A percentile compares a stretch with the other conserved stretches of the same genome.
Conservation (phyloP, 2,113 vertebrate genomes). For the Empidonax alnorum region DNA sequence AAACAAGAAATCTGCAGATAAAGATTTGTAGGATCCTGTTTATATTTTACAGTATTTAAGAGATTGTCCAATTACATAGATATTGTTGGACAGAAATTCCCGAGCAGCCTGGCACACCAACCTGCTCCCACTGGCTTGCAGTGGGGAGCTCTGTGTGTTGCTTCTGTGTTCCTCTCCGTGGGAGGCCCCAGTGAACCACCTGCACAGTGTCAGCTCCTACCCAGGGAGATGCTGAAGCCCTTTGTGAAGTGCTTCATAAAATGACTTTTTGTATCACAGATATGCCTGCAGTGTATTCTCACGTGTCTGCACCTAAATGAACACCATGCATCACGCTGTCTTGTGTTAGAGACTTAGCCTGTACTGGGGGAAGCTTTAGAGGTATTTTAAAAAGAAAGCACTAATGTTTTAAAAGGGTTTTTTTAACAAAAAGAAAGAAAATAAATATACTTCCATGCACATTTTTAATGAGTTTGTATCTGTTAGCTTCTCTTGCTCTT, state of each 20-base stretch:
- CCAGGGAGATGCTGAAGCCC: neutral
- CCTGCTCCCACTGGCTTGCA: neutral
- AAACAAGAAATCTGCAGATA: neutral
- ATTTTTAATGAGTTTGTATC: neutral
- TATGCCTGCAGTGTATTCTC: neutral
- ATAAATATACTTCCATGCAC: neutral
- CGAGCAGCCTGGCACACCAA: neutral
- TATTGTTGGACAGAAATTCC: neutral
- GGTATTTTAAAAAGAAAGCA: neutral
- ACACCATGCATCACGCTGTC: rapidly evolving
- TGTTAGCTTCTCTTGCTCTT: neutral
- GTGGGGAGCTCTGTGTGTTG: neutral
- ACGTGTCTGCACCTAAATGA: neutral
- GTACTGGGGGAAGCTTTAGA: neutral
- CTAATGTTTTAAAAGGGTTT: neutral
- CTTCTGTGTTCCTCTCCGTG: neutral
- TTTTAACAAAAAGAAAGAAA: neutral
- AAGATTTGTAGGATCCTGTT: neutral
- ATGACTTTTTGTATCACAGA: neutral
- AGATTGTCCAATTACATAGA: neutral
- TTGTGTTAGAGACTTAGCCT: neutral
- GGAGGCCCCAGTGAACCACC: neutral
- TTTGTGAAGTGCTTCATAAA: neutral
- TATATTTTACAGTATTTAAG: neutral
- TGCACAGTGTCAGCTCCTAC: neutral